Conservation (phyloP, 2,888 invertebrate species). For the Eumacrocentrus americanus region DNA sequence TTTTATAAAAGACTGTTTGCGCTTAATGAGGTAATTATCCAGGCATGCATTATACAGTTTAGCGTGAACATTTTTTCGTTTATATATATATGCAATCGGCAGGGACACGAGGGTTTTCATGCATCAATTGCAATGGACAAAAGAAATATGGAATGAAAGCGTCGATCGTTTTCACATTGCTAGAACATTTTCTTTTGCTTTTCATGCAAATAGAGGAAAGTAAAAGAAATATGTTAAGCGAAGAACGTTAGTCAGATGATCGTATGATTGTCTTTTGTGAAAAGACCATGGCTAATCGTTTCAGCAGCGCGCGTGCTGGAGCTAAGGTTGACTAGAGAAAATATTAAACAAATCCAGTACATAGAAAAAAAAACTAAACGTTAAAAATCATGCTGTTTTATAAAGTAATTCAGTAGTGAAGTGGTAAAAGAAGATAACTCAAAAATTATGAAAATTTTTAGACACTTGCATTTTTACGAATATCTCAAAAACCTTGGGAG, state of each 20-base stretch:
- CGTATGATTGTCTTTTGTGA: constrained; percentile 35
- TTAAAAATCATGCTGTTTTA: no score
- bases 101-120: not conserved
- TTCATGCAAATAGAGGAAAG: constrained; percentile 8
- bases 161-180: constrained; percentile 13
- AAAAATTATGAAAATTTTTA: no score
- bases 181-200: constrained; percentile 19
- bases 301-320: constrained; percentile 34
- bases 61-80: constrained; percentile 6
- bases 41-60: constrained; percentile 2
- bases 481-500: no score
- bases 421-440: no score
- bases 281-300: constrained; percentile 33
- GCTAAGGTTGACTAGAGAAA: constrained; percentile 40
- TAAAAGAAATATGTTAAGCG: constrained; percentile 27
- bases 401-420: no score
- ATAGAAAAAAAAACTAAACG: not conserved
- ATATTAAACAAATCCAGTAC: constrained; percentile 23
- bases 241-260: constrained; percentile 26
- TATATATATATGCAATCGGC: not conserved
- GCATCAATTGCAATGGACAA: not conserved
- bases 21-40: constrained; percentile 13
- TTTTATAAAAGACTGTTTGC: constrained; percentile 5
- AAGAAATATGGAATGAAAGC: constrained; percentile 27
- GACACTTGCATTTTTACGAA: no score